Evolutionary conservation across 1,140 invertebrate genomes (phyloP).

Genomic region (Cyphomyrmex costatus): DNA sequence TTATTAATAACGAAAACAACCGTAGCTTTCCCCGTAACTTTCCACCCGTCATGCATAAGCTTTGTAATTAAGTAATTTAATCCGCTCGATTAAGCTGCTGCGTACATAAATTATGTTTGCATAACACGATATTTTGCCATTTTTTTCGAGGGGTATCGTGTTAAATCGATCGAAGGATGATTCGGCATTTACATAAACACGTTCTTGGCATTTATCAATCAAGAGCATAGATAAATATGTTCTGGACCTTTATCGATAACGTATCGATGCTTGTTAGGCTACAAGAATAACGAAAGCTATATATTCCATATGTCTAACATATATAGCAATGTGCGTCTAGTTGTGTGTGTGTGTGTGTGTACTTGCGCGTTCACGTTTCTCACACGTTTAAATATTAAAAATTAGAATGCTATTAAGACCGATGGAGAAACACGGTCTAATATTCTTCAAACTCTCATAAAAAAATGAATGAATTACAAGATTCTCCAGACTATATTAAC

Average conservation of each 20-base stretch:
- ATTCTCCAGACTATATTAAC: neutral
- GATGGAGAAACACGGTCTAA: neutral
- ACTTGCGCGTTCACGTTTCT: neutral
- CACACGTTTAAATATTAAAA: neutral
- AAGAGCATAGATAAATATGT: neutral
- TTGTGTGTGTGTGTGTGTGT: no score
- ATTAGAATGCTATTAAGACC: neutral
- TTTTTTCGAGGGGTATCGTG: neutral
- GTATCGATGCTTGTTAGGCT: neutral
- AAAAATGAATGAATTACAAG: neutral
- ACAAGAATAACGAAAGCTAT: neutral
- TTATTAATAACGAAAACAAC: conserved; percentile 53
- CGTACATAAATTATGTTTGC: conserved; percentile 22
- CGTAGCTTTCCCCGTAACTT: neutral
- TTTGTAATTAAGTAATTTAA: conserved; percentile 41
- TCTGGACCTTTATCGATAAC: conserved; percentile 15
- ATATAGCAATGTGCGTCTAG: neutral
- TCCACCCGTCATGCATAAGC: conserved; percentile 12
- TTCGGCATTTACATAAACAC: neutral
- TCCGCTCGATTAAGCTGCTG: conserved; percentile 8
- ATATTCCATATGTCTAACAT: conserved; percentile 51
- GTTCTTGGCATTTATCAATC: neutral
- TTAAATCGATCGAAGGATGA: neutral
- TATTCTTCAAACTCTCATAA: neutral
- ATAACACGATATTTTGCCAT: neutral